A percentile compares a stretch with the other conserved stretches of the same genome.
phyloP scores from a whole-genome alignment of 2,113 vertebrate genomes.

The Pangasianodon gigas region DNA sequence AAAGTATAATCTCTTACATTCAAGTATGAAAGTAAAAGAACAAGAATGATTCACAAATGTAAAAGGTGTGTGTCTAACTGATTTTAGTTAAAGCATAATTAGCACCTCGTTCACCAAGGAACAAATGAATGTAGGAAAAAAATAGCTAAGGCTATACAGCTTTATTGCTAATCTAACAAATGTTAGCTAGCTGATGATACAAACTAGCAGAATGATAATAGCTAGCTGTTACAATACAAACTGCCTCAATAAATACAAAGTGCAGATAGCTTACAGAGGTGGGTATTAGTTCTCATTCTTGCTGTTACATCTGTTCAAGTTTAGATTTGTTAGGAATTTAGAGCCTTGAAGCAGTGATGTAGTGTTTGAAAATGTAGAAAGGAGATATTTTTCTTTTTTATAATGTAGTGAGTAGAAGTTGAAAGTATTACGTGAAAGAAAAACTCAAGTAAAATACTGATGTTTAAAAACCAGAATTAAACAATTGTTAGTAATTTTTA shows the following conservation, averaged over 20 bases:
- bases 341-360: not conserved
- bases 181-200: not conserved
- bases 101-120: not conserved
- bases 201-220: not conserved
- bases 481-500: not conserved
- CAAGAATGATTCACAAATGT: not conserved
- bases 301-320: not conserved
- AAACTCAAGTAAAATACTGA: not conserved
- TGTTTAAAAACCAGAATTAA: not conserved
- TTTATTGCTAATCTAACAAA: not conserved
- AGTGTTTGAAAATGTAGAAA: not conserved
- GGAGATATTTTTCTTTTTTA: not conserved
- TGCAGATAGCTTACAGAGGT: not conserved
- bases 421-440: not conserved
- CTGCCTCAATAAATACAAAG: not conserved
- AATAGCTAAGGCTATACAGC: not conserved
- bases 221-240: not conserved
- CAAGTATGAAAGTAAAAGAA: not conserved
- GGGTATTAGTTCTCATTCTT: not conserved
- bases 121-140: not conserved
- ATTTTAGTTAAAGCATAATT: not conserved
- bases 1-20: not conserved
- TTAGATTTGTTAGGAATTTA: too few relatives aligned
- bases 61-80: not conserved
- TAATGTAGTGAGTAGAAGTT: not conserved